Base-by-base conservation (phyloP, 53 echinoderm and acorn worm genomes). In the Actinopyga echinites region DNA sequence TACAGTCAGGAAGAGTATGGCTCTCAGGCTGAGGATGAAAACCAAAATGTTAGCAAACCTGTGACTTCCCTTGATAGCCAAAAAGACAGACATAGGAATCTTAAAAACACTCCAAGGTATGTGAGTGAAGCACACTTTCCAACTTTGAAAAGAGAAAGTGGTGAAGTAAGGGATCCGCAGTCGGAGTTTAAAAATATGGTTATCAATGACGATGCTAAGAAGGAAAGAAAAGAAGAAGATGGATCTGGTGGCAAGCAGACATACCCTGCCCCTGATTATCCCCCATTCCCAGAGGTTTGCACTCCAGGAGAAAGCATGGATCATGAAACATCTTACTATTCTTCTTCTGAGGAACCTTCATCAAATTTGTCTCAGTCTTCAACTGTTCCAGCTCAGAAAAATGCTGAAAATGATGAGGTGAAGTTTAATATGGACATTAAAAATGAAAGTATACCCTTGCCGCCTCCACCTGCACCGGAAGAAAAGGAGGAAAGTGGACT, bases 41-140 rank as follows among this genome's bases (percentile, higher is more conserved):
- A 77, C 56, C 28, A 55, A 56, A 77, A 77, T 30, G 54, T 77
- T 49, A 56, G n/a, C 0, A 55, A 77, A 17, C 56, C 77, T 30
- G 56, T 30, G 31, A 32, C 49, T 6, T 32, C 77, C 20, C 32
- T 55, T 8, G 77, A 28, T 15, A 77, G 49, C 77, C 44, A 22
- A 20, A 4, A 49, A 21, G 77, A 56, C n/a, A 29, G 32, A 25
- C 54, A 49, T 21, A 77, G 30, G 26, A 77, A 77, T 77, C 55
- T 77, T 7, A 53, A 20, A 56, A 77, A 77, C 32, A 77, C 54
- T 52, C 77, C 77, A 20, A 77, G 77, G 77, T 77, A 53, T 32
- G 77, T 77, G 32, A 77, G 77, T 30, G 77, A 77, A 54, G 77
- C 56, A 28, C 77, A 77, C 77, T 77, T 77, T 44, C 77, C 77